These are phyloP conservation scores for Diabrotica virgifera DNA, from an alignment of 1,140 invertebrate species.

Conservation along the genomic window DNA sequence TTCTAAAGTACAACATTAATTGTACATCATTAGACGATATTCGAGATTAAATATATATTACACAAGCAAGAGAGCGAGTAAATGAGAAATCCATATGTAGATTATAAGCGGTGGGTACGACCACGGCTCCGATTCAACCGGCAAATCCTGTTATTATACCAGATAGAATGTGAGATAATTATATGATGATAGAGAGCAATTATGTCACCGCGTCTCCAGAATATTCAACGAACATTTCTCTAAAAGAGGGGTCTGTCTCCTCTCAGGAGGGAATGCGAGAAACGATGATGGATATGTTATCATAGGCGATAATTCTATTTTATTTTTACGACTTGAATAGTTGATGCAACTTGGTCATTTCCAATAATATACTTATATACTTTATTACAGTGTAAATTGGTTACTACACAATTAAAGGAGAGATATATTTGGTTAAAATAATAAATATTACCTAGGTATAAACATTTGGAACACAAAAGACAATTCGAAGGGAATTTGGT, in stretches of 20 bases:
- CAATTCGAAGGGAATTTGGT: too few species aligned
- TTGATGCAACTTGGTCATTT: too few species aligned
- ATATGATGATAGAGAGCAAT: conserved; percentile 20
- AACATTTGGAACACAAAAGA: too few species aligned
- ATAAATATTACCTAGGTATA: too few species aligned
- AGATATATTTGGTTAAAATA: too few species aligned
- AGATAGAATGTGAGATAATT: conserved; percentile 16
- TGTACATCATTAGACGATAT: too few species aligned
- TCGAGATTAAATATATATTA: background rate
- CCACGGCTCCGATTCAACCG: conserved; percentile 22
- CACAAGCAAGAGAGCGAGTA: conserved; percentile 14
- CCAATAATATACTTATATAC: too few species aligned
- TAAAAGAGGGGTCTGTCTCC: background rate
- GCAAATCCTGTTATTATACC: conserved; percentile 21
- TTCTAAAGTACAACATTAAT: too few species aligned
- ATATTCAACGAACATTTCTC: conserved; percentile 8
- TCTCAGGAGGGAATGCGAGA: background rate
- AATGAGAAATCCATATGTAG: conserved; percentile 46
- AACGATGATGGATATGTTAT: background rate
- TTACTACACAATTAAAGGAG: too few species aligned
- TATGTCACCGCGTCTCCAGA: conserved; percentile 9
- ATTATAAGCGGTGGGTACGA: conserved; percentile 36
- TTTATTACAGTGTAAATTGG: too few species aligned
- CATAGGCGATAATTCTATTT: background rate
- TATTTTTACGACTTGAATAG: too few species aligned